Percentiles rank a stretch among this genome's conserved stretches.
Evolutionary conservation across 2,113 vertebrate species (phyloP).

Genomic region (Apeltes quadracus): DNA sequence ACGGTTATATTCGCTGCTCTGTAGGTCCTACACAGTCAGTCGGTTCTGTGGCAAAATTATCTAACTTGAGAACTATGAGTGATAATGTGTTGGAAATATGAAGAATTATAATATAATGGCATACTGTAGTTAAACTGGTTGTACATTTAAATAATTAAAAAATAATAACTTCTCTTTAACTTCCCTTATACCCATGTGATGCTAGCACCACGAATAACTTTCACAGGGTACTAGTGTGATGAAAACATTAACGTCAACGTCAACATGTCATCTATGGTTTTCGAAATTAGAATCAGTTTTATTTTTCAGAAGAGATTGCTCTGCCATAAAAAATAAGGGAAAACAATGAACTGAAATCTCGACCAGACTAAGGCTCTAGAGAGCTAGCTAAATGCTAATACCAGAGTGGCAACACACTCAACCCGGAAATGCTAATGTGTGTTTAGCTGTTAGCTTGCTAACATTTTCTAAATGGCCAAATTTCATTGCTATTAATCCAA

Average conservation of each 20-base stretch:
- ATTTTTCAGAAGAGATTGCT: neutral
- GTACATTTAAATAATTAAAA: neutral
- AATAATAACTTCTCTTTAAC: neutral
- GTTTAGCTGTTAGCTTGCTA: neutral
- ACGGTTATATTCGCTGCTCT: constrained; percentile 19
- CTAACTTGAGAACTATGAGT: constrained; percentile 10
- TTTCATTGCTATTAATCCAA: neutral
- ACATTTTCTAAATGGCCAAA: neutral
- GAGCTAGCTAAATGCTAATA: neutral
- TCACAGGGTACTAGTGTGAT: neutral
- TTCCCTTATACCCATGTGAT: neutral
- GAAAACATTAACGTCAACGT: neutral
- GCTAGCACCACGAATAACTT: neutral
- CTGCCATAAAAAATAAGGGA: neutral
- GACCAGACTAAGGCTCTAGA: neutral
- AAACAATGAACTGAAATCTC: neutral
- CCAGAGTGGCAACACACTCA: neutral
- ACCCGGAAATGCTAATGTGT: neutral
- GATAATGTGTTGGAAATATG: too few relatives aligned
- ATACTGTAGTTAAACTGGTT: neutral
- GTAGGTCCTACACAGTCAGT: constrained; percentile 14
- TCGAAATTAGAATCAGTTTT: neutral
- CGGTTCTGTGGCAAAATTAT: neutral
- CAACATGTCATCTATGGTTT: neutral
- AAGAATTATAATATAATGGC: too few relatives aligned